Conservation (phyloP, 2,113 vertebrate species). For the Leptobrachium leishanense region DNA sequence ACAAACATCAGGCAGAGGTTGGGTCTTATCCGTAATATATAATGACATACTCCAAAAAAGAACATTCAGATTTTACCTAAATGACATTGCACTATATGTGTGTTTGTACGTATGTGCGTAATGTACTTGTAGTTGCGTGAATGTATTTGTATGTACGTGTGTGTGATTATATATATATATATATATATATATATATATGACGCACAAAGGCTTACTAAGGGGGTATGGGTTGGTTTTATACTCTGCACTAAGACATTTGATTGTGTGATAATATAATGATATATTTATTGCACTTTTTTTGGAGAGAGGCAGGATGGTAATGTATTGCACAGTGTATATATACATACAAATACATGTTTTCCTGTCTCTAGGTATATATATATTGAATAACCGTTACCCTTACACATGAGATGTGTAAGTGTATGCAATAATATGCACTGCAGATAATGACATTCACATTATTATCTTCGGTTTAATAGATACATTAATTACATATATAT, state of each 20-base stretch:
- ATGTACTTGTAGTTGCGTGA: background rate
- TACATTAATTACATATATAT: background rate
- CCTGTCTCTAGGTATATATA: conserved; percentile 18
- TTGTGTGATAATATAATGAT: conserved; percentile 46
- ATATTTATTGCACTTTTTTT: conserved; percentile 44
- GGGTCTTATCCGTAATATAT: background rate
- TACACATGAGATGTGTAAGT: conserved; percentile 14
- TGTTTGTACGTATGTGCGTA: conserved; percentile 25
- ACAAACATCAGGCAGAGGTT: background rate
- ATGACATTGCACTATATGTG: conserved; percentile 42
- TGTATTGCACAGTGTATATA: conserved; percentile 39
- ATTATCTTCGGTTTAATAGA: background rate
- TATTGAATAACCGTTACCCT: conserved; percentile 4
- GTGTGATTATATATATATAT: conserved; percentile 9
- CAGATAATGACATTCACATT: background rate
- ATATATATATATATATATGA: conserved; percentile 24
- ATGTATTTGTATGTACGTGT: background rate
- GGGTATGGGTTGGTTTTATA: conserved; percentile 38
- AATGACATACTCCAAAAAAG: background rate
- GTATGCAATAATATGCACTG: conserved; percentile 42
- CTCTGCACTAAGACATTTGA: conserved; percentile 30
- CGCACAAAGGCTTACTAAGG: conserved; percentile 9
- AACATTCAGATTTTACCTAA: background rate
- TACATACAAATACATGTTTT: conserved; percentile 28
- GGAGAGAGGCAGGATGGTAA: conserved; percentile 1